Base-by-base conservation (phyloP, 2,113 vertebrate species). In the Canis aureus region DNA sequence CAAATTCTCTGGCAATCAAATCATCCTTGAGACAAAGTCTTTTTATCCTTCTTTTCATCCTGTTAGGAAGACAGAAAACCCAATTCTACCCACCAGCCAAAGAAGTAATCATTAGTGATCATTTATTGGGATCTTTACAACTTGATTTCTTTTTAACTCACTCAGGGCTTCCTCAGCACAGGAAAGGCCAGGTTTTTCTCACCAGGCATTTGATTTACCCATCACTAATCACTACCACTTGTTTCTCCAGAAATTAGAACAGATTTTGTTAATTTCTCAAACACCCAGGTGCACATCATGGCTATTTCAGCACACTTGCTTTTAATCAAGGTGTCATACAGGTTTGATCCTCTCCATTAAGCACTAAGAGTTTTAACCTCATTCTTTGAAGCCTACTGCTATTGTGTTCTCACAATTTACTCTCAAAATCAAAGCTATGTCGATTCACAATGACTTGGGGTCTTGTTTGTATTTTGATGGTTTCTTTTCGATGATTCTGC, bases 181-280 rank as follows among this genome's bases (percentile, higher is more conserved):
- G 76, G 59, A 93, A 91, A 97, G n/a, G 60, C 71, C 87, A 76
- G 78, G 23, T 62, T 95, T 93, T 95, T 97, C 96, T 95, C 93
- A 82, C 32, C 62, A 69, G 91, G 74, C 73, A 49, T 87, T 97
- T 89, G 85, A 76, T 96, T 96, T 88, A 64, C 23, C 91, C 60
- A 23, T 87, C 27, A 38, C 89, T 97, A 98, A 97, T 97, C 94
- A 98, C 90, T 20, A 32, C 83, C 64, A 81, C 90, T 98, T 97
- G 96, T 98, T 96, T 92, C 76, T 94, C 74, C 80, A 67, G 74
- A 96, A 95, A 98, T 92, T 91, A 88, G 43, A 96, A 90, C 80
- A 94, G 62, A 96, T 92, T 97, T 94, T 97, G 78, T 91, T 95
- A 66, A 96, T 87, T 78, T 87, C 80, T 81, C 80, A 78, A 49